Base-by-base conservation (phyloP, 2,888 invertebrate species). In the Drosophila pegasa region DNA sequence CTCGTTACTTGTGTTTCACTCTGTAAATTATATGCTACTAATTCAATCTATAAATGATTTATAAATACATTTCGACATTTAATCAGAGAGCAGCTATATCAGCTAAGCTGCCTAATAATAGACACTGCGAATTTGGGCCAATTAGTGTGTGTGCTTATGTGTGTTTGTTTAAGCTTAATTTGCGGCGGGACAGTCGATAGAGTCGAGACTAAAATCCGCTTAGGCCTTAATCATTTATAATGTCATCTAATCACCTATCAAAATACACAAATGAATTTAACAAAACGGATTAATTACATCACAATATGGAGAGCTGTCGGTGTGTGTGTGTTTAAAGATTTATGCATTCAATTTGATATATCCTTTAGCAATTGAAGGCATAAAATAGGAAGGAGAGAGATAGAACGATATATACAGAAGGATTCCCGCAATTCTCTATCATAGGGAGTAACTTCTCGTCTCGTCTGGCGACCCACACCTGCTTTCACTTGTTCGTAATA, bases 201-300 rank as follows among this genome's bases (percentile, higher is more conserved):
- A 33, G 25, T 12, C 31, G 29, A 59, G 35, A 16, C 51, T 31
- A 18, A 38, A 78, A 75, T 58, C 69, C 56, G 75, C 79, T 75
- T 73, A 73, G 35, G 41, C 31, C 38, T 18, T 59, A 73, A 63
- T 73, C 43, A 59, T 75, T 58, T 78, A 75, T 60, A 75, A 58
- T 61, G 56, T 55, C 45, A 10, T 64, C 78, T 54, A 57, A 48
- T 62, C 62, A 62, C 43, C 47, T 52, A 56, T 55, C 57, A 51
- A 69, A 74, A 57, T 20, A 38, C 41, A 18, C 41, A 54, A 64
- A 60, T 22, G 52, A 37, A 29, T 55, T 14, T n/a, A 63, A 60
- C 66, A 48, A 74, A 50, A 50, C 38, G 37, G 45, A 68, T 78
- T 68, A 63, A 62, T 51, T 47, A 27, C 35, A 58, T 40, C 52